A percentile compares a stretch with the other conserved stretches of the same genome.
Evolutionary conservation across 2,797 vertebrate genomes (phyloP).

Genomic region (Tinamus major): DNA sequence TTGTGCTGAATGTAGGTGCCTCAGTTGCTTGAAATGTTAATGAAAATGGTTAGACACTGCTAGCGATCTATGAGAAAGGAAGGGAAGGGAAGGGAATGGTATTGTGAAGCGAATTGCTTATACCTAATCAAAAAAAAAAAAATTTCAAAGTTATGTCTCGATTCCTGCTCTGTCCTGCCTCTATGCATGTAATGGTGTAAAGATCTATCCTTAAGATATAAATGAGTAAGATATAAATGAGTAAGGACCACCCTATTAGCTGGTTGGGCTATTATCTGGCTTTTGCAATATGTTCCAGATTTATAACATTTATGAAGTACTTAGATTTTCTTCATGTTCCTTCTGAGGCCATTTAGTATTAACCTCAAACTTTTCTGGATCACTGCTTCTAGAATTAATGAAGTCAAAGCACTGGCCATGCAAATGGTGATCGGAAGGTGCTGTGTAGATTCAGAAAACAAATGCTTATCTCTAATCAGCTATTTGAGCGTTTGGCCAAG

Average conservation of each 20-base stretch:
- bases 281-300: background rate
- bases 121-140: background rate
- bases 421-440: background rate
- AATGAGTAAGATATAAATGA: too few relatives aligned
- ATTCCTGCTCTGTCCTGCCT: background rate
- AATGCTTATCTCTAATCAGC: background rate
- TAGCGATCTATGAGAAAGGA: too few relatives aligned
- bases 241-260: background rate
- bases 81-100: background rate
- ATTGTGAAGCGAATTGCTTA: background rate
- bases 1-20: background rate
- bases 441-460: background rate
- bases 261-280: background rate
- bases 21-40: background rate
- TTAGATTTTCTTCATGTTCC: background rate
- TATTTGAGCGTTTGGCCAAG: background rate
- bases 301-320: background rate
- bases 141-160: rapidly evolving
- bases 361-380: background rate
- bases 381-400: background rate
- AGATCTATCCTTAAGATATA: background rate
- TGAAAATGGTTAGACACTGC: background rate
- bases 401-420: background rate
- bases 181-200: background rate
- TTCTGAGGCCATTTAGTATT: background rate